Base-by-base conservation (phyloP, 2,888 invertebrate species). In the Abrostola tripartita region DNA sequence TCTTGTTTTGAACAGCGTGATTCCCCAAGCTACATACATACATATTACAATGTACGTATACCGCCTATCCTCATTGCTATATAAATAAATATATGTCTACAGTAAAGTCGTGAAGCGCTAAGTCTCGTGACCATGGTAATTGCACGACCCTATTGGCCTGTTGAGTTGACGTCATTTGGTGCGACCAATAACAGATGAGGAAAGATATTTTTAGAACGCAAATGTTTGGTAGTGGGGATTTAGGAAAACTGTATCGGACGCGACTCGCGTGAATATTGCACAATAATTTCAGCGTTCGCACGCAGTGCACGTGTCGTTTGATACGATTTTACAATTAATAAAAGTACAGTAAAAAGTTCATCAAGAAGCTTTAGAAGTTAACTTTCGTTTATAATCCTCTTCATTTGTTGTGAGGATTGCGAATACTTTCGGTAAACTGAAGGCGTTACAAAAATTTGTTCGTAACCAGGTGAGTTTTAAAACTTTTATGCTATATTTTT, bases 161-260 rank as follows among this genome's bases (percentile, higher is more conserved):
- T 52, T 5, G 44, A 72, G 81, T 86, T 89, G 90, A 91, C 94
- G 94, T 93, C 93, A 94, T 90, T 64, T 65, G 5, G 51, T 63
- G 7, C 55, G 63, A 58, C 94, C 92, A 94, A 94, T 92, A 69
- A 80, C 72, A 57, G 53, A 42, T 47, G 54, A 63, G 76, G 44
- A 44, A 68, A 81, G 85, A 74, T 94, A 94, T 94, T 94, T 94
- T 92, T 94, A 94, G 94, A 93, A 90, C 85, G 76, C 74, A 79
- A 85, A 83, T 74, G 79, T 78, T 65, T 73, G 78, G 79, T 84
- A 82, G 91, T 81, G 90, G 94, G 94, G 92, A 86, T 85, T 78
- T 85, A 89, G 90, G 91, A 92, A 93, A 92, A 92, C 84, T 77
- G 86, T 87, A 84, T 71, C 77, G 73, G 81, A 71, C 67, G 67